Evolutionary conservation across 2,797 vertebrate species (phyloP).

Genomic region (Spinus olivaceus): DNA sequence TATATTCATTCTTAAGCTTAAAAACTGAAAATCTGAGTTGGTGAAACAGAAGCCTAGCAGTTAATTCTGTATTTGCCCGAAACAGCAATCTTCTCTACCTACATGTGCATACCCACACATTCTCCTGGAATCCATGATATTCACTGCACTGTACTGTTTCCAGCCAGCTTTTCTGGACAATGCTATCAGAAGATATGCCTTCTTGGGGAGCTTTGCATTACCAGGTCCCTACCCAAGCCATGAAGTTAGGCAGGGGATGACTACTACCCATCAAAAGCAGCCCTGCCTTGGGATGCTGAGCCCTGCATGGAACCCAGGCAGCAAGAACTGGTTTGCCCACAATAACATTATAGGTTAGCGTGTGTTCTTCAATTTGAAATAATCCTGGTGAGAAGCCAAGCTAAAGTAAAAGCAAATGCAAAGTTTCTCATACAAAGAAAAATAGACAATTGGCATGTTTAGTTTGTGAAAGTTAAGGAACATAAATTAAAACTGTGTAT

Average conservation of each 20-base stretch:
- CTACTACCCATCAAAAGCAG: not conserved
- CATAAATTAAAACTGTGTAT: not conserved
- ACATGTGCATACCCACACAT: rapidly evolving
- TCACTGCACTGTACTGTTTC: not conserved
- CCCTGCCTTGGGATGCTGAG: not conserved
- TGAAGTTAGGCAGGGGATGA: not conserved
- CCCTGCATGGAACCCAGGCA: not conserved
- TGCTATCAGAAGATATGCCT: not conserved
- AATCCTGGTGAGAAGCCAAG: not conserved
- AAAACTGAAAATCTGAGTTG: not conserved
- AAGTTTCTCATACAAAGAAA: not conserved
- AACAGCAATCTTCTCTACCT: not conserved
- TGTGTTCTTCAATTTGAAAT: not conserved
- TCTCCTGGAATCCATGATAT: not conserved
- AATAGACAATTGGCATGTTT: rapidly evolving
- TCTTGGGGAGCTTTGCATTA: not conserved
- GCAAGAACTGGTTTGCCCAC: not conserved
- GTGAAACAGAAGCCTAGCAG: not conserved
- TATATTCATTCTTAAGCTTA: not conserved
- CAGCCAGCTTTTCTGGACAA: not conserved
- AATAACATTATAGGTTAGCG: not conserved
- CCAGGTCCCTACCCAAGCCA: not conserved
- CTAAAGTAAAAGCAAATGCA: not conserved
- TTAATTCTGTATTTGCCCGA: not conserved
- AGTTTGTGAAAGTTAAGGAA: not conserved